Evolutionary conservation across 2,888 invertebrate species (phyloP), one percentile per base, ranked within the genome.

Genomic region (Microctonus hyperodae): DNA sequence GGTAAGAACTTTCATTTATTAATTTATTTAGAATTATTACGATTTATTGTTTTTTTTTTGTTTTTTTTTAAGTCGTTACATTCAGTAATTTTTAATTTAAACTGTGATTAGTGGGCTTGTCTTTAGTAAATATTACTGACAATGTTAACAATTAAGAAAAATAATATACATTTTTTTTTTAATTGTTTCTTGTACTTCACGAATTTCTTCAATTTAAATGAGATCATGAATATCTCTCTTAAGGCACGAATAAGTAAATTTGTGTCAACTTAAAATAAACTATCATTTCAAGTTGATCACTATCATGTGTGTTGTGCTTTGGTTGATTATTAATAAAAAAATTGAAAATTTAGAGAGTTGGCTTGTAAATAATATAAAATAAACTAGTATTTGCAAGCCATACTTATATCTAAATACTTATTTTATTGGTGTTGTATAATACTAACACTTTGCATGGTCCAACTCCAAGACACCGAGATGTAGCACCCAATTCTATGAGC

Each of bases 361-460:
- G 51, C 4, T 51, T 25, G 23, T 55, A n/a, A 16, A 55, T 55
- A 28, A 20, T 28, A 31, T 33, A 33, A 20, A 13, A n/a, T 28
- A 33, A n/a, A 7, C 20, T 16, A 31, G 9, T 16, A 62, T 37
- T 35, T 62, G 22, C 10, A 63, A 25, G 9, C 20, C 28, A n/a
- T 40, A 35, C 16, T 22, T 56, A 11, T 25, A 37, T 53, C 22
- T 62, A 35, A 31, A 16, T 23, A 37, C 56, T 55, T 61, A 48
- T 66, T 58, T 59, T 55, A 50, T 37, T 63, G 44, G 25, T 57
- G 20, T 65, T 69, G 70, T 77, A 68, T 76, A 78, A 78, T 75
- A 79, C 79, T 80, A 78, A 79, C 78, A 78, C 78, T 79, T 80
- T 79, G 80, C 80, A 80, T 79, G 79, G 74, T 78, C 76, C 76